Evolutionary conservation across 2,797 vertebrate genomes (phyloP), one percentile per base, ranked within the genome.

Genomic region (Oceanodroma leucorhoa): DNA sequence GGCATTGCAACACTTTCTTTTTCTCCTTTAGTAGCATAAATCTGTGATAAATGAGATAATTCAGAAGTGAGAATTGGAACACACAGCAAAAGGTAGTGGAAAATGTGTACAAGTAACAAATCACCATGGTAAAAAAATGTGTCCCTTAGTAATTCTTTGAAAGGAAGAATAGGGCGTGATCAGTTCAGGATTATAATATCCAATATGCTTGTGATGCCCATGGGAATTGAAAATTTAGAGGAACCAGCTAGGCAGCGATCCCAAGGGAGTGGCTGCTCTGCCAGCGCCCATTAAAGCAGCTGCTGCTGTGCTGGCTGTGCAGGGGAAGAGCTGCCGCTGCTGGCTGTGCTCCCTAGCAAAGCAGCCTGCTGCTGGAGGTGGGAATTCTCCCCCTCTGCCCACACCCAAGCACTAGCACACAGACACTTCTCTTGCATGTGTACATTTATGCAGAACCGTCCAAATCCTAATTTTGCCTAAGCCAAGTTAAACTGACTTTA

Each of bases 201-300:
- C 14, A 65, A 0, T 69, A 15, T 61, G 30, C 24, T 65, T 43
- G 41, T 38, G 38, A 11, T 79, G 24, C 45, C 48, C 26, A 4
- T n/a, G 38, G 55, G 70, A 80, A 55, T 1, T 48, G 38, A 54
- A 55, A 75, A 81, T 78, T 43, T 36, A 23, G 30, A 53, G 22
- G 69, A 92, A 26, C 38, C 0, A 0, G 60, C 23, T 22, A 45
- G 83, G 14, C 1, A 8, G 19, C 0, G 6, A 23, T 83, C 32
- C 48, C 29, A 4, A 36, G 27, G 79, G 87, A 41, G 32, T 11
- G 3, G 71, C 40, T 51, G 69, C 34, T 57, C 9, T 67, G 53
- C 45, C 57, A 48, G 41, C 0, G 1, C 40, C 29, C 32, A 9
- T 61, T 41, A 29, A 30, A 51, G 65, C 53, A 75, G 73, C 30